phyloP scores from a whole-genome alignment of 2,888 invertebrate species.

The Gymnocheta viridis region DNA sequence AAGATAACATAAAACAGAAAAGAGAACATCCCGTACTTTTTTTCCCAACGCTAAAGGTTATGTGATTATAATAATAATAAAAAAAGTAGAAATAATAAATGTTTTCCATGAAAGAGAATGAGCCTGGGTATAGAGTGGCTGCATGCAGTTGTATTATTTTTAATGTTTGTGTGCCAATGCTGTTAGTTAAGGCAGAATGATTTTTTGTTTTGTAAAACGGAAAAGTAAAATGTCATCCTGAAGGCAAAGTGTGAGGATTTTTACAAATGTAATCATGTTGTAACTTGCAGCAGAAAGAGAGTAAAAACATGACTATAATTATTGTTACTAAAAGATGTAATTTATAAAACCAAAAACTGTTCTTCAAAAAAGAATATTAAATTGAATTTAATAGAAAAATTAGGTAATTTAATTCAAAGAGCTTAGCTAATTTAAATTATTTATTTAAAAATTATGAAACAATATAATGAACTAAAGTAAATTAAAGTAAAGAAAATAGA shows the following conservation, averaged over 20 bases:
- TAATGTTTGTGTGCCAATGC: not conserved
- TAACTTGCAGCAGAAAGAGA: conserved; percentile 70
- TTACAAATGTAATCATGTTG: conserved; percentile 69
- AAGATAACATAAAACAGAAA: conserved; percentile 7
- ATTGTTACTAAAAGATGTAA: conserved; percentile 45
- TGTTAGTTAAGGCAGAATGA: not conserved
- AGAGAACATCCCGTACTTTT: conserved; percentile 33
- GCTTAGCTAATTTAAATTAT: conserved; percentile 4
- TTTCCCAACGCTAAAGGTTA: conserved; percentile 56
- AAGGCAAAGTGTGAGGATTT: conserved; percentile 62
- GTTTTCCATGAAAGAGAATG: conserved; percentile 31
- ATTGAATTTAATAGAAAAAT: conserved; percentile 32
- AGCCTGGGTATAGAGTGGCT: conserved; percentile 22
- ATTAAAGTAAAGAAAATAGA: too few relatives aligned
- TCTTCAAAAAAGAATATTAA: conserved; percentile 27
- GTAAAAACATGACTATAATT: conserved; percentile 23
- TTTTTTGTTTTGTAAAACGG: conserved; percentile 20
- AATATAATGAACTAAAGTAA: not conserved
- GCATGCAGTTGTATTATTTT: not conserved
- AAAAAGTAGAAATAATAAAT: conserved; percentile 28
- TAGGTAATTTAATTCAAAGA: conserved; percentile 1
- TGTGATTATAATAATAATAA: conserved; percentile 58
- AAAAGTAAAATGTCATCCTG: conserved; percentile 67
- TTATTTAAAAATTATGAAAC: not conserved
- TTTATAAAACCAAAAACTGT: conserved; percentile 46